These are phyloP conservation scores for Callionymus lyra DNA, from an alignment of 2,113 vertebrate species.

Conservation along the genomic window DNA sequence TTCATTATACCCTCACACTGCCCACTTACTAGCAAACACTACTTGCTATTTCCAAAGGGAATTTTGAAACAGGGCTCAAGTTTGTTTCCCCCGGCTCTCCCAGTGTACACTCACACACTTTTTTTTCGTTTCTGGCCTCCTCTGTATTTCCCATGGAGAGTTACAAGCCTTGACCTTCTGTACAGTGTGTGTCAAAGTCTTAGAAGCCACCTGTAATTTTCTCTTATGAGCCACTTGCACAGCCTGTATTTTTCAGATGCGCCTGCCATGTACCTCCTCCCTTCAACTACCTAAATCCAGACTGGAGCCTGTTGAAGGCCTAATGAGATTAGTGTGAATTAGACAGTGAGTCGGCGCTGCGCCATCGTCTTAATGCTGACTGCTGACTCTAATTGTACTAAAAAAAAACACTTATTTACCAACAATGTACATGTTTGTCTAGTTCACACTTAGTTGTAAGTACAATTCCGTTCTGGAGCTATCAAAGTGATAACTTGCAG, in stretches of 20 bases:
- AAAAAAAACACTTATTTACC: constrained; percentile 26
- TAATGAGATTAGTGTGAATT: constrained; percentile 57
- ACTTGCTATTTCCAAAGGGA: constrained; percentile 40
- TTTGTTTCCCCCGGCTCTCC: constrained; percentile 27
- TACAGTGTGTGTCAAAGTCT: constrained; percentile 18
- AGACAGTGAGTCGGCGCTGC: constrained; percentile 35
- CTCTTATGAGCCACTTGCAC: constrained; percentile 20
- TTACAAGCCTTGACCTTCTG: constrained; percentile 20
- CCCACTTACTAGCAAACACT: constrained; percentile 43
- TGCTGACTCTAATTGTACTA: constrained; percentile 37
- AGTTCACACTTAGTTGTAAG: too few relatives aligned
- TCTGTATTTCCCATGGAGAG: constrained; percentile 41
- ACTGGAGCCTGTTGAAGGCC: constrained; percentile 41
- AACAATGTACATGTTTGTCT: constrained; percentile 4
- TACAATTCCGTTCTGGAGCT: too few relatives aligned
- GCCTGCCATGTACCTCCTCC: constrained; percentile 15
- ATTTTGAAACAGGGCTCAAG: constrained; percentile 22
- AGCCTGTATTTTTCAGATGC: constrained; percentile 18
- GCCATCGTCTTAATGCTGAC: constrained; percentile 33
- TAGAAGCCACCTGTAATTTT: constrained; percentile 38
- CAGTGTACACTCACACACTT: constrained; percentile 23
- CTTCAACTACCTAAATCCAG: constrained; percentile 29
- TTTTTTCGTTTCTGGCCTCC: constrained; percentile 27
- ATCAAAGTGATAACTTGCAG: too few relatives aligned
- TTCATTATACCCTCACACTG: constrained; percentile 56